A percentile compares a stretch with the other conserved stretches of the same genome.
Conservation (phyloP, 2,113 vertebrate species). For the Epinephelus fuscoguttatus region DNA sequence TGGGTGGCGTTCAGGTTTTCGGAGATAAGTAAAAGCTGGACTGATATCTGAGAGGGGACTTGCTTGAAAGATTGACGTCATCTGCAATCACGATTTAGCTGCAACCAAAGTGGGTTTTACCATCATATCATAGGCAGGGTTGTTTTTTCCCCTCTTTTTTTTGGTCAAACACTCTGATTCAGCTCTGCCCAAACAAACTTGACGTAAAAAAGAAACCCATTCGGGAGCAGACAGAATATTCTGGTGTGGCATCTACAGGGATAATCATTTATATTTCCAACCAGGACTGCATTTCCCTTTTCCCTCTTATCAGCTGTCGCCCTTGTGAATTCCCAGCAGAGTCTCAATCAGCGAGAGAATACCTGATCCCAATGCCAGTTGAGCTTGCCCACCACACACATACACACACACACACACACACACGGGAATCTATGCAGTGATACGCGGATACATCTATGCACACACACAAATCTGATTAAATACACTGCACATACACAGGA, state of each 20-base stretch:
- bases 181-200: constrained; percentile 23
- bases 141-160: background rate
- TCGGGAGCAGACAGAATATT: constrained; percentile 15
- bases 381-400: constrained; percentile 22
- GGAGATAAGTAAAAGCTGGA: constrained; percentile 49
- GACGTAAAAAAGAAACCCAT: background rate
- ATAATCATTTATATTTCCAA: constrained; percentile 44
- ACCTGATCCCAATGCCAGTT: constrained; percentile 67
- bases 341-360: constrained; percentile 57
- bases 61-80: constrained; percentile 74
- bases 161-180: constrained; percentile 12
- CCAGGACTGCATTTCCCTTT: constrained; percentile 39
- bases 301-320: constrained; percentile 36
- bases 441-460: background rate
- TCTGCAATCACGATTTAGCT: constrained; percentile 46
- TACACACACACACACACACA: constrained; percentile 15
- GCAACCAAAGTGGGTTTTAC: constrained; percentile 48
- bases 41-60: constrained; percentile 48
- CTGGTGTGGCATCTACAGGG: background rate
- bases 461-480: constrained; percentile 3
- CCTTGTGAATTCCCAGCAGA: constrained; percentile 70
- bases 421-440: background rate
- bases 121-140: constrained; percentile 13
- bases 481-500: background rate
- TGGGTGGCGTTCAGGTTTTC: constrained; percentile 20